Evolutionary conservation across 1,140 invertebrate species (phyloP).

Genomic region (Lasioglossum baleicum): DNA sequence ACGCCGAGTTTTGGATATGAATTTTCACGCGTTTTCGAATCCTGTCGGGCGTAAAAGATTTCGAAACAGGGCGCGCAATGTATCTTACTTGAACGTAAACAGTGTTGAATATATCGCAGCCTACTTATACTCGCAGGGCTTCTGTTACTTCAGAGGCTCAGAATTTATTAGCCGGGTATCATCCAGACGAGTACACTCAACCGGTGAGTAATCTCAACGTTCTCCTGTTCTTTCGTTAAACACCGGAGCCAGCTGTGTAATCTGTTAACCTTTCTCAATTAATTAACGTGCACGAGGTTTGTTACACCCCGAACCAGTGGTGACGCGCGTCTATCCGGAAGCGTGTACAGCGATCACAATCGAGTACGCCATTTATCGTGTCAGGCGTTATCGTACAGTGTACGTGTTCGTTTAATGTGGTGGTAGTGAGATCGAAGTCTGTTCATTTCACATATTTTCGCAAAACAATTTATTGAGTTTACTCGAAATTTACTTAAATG

Average conservation of each 20-base stretch:
- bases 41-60: neutral
- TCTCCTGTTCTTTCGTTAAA: neutral
- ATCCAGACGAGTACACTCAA: slow-evolving; percentile 5
- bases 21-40: neutral
- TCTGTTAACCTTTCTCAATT: neutral
- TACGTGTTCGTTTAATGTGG: neutral
- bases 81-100: neutral
- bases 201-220: neutral
- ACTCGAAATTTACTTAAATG: too few relatives aligned
- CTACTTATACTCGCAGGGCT: too few relatives aligned
- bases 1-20: too few relatives aligned
- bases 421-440: neutral
- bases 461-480: too few relatives aligned
- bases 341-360: too few relatives aligned
- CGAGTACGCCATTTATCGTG: neutral
- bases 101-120: neutral
- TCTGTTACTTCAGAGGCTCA: neutral
- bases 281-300: neutral
- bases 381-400: neutral
- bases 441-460: neutral
- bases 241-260: neutral
- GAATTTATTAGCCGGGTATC: slow-evolving; percentile 11
- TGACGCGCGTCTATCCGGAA: neutral
- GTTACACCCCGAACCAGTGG: neutral
- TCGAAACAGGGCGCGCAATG: neutral